A percentile compares a stretch with the other conserved stretches of the same genome.
phyloP scores from a whole-genome alignment of 2,888 invertebrate species.

The Encarsia formosa region DNA sequence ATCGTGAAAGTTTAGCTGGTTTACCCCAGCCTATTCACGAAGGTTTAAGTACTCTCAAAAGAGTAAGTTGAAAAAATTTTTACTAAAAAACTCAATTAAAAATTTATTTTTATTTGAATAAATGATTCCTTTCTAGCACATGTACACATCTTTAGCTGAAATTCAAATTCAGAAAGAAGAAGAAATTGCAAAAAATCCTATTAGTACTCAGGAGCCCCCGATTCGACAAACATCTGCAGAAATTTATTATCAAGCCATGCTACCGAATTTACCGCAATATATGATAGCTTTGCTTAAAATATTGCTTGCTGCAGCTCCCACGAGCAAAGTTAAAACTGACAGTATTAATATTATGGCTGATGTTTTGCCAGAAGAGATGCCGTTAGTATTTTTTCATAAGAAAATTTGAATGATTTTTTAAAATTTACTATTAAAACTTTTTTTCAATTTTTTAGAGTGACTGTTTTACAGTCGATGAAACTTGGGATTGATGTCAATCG shows the following conservation, averaged over 20 bases:
- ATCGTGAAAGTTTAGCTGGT: slow-evolving; percentile 86
- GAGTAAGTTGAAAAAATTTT: slow-evolving; percentile 50
- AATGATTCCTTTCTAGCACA: slow-evolving; percentile 78
- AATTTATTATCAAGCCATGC: slow-evolving; percentile 86
- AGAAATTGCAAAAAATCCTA: slow-evolving; percentile 85
- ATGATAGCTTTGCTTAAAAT: slow-evolving; percentile 97
- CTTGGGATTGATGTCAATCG: slow-evolving; percentile 95
- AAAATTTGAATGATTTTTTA: no score
- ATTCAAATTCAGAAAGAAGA: slow-evolving; percentile 87
- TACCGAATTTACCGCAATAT: slow-evolving; percentile 94
- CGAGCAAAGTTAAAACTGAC: slow-evolving; percentile 97
- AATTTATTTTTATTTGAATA: no score
- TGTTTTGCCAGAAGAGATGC: slow-evolving; percentile 96
- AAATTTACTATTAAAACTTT: no score
- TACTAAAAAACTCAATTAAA: neutral
- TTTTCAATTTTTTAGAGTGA: slow-evolving; percentile 59
- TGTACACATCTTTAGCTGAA: slow-evolving; percentile 91
- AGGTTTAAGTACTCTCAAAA: slow-evolving; percentile 84
- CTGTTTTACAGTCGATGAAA: slow-evolving; percentile 90
- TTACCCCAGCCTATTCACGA: slow-evolving; percentile 96
- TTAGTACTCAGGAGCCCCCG: slow-evolving; percentile 78
- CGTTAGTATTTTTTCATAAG: slow-evolving; percentile 56
- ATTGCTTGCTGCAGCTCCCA: slow-evolving; percentile 93
- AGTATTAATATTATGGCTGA: slow-evolving; percentile 98
- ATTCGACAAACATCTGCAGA: slow-evolving; percentile 81